Conservation (phyloP, 2,113 vertebrate genomes). For the Nestor notabilis region DNA sequence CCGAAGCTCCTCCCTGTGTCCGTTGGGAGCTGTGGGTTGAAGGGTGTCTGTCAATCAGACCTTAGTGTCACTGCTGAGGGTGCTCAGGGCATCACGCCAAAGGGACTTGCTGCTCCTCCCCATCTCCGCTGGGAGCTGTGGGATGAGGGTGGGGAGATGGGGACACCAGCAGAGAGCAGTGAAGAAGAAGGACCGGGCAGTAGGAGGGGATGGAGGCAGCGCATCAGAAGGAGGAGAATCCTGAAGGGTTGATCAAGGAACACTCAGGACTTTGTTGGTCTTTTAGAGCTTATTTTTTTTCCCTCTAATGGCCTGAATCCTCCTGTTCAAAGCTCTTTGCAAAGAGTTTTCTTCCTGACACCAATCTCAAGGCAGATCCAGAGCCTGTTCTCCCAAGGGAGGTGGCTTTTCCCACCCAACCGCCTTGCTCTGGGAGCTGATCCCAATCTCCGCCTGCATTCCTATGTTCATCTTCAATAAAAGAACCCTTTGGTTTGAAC, state of each 20-base stretch:
- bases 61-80: rapidly evolving
- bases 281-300: background rate
- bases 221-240: background rate
- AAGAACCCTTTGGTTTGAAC: background rate
- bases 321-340: background rate
- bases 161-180: background rate
- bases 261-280: background rate
- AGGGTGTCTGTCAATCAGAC: background rate
- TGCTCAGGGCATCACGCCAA: rapidly evolving
- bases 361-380: background rate
- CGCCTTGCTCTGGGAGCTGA: background rate
- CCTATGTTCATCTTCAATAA: background rate
- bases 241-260: background rate
- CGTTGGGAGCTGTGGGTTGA: background rate
- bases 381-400: background rate
- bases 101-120: background rate
- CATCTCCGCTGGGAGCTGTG: background rate
- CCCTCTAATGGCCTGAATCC: rapidly evolving
- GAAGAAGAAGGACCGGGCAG: background rate
- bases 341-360: background rate
- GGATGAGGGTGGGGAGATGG: background rate
- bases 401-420: background rate
- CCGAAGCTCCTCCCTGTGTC: background rate
- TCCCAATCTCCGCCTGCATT: background rate
- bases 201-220: background rate